A percentile compares a stretch with the other conserved stretches of the same genome.
Evolutionary conservation across 2,888 invertebrate genomes (phyloP).

Genomic region (Drosophila pseudotalamancana): DNA sequence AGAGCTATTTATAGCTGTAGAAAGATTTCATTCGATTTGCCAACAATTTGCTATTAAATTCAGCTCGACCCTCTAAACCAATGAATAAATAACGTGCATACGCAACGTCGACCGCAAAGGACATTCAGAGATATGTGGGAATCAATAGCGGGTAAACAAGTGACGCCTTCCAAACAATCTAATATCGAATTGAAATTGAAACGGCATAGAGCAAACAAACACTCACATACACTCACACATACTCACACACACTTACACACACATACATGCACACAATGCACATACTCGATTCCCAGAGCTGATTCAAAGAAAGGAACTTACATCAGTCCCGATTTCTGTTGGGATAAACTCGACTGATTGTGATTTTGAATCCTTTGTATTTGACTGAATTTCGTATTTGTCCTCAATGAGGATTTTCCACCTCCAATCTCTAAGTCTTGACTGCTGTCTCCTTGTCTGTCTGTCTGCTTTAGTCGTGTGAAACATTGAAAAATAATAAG

Average conservation of each 20-base stretch:
- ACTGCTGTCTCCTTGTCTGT: constrained; percentile 11
- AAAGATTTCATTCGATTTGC: constrained; percentile 20
- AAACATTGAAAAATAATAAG: constrained; percentile 15
- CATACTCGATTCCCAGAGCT: constrained; percentile 2
- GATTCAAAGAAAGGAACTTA: constrained; percentile 17
- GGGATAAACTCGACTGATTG: constrained; percentile 57
- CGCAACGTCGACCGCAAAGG: constrained; percentile 19
- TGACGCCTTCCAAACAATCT: constrained; percentile 49
- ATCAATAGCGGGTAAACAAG: constrained; percentile 42
- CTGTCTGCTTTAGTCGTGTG: constrained; percentile 19
- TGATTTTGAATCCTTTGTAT: constrained; percentile 53
- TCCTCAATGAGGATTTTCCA: constrained; percentile 11
- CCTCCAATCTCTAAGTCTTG: not conserved
- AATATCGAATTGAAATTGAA: constrained; percentile 66
- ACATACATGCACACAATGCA: not conserved
- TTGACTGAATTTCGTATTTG: constrained; percentile 56
- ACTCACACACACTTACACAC: not conserved
- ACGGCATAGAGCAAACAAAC: constrained; percentile 25
- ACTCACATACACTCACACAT: not conserved
- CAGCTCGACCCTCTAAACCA: constrained; percentile 2
- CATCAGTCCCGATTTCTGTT: constrained; percentile 17
- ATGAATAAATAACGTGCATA: constrained; percentile 52
- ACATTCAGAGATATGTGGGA: constrained; percentile 15
- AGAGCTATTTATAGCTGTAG: constrained; percentile 13
- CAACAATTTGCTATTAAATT: constrained; percentile 13